These are phyloP conservation scores for Galbula dea DNA, from an alignment of 2,113 vertebrate genomes.

Conservation along the genomic window DNA sequence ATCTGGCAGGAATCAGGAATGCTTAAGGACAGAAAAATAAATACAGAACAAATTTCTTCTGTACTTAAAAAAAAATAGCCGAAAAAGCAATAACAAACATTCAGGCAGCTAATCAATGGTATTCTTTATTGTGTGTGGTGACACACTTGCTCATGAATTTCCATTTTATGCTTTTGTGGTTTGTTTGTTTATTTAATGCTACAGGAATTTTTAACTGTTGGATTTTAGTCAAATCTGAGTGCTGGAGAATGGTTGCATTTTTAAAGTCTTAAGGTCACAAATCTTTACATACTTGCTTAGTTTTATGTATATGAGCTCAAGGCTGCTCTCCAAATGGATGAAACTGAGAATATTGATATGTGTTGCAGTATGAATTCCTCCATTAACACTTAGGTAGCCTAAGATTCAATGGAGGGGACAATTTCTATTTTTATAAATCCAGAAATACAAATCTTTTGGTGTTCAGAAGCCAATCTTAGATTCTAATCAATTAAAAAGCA, in stretches of 20 bases:
- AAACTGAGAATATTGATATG: neutral
- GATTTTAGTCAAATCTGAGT: neutral
- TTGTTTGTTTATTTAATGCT: neutral
- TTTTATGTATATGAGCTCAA: neutral
- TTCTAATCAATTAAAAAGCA: neutral
- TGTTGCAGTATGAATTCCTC: neutral
- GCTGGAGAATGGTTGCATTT: neutral
- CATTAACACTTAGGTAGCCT: neutral
- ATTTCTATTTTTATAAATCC: neutral
- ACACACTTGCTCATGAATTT: neutral
- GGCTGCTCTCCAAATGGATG: neutral
- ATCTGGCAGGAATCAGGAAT: neutral
- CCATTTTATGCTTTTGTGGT: neutral
- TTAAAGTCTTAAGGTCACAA: neutral
- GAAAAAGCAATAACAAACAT: neutral
- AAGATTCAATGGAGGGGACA: neutral
- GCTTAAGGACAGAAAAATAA: conserved; percentile 7
- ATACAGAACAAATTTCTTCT: neutral
- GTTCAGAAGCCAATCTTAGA: neutral
- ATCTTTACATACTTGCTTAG: neutral
- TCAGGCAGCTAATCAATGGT: neutral
- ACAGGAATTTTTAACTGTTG: neutral
- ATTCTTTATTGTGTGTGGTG: neutral
- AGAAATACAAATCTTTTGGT: neutral
- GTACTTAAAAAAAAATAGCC: neutral